A percentile compares a stretch with the other conserved stretches of the same genome.
Evolutionary conservation across 2,797 vertebrate species (phyloP).

Genomic region (Sarcoramphus papa): DNA sequence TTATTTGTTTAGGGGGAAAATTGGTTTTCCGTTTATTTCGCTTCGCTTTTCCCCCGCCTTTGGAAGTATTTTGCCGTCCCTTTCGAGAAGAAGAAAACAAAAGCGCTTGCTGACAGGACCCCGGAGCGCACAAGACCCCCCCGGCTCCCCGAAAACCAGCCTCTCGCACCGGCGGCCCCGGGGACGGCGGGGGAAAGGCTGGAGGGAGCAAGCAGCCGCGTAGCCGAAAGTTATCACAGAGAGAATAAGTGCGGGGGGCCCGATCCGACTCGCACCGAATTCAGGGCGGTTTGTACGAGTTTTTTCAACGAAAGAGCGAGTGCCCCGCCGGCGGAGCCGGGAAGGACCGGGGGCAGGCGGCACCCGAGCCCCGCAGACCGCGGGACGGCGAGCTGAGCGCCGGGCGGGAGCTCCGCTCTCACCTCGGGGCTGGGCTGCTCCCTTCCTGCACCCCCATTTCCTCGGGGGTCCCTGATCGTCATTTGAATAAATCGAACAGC

Average conservation of each 20-base stretch:
- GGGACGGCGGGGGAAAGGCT: not conserved
- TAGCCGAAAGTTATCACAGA: not conserved
- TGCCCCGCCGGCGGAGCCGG: not conserved
- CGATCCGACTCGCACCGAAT: too few species aligned
- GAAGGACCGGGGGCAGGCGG: not conserved
- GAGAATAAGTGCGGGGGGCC: accelerated
- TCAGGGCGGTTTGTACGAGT: not conserved
- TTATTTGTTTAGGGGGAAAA: not conserved
- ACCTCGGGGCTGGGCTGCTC: not conserved
- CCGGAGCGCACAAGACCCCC: not conserved
- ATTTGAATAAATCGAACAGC: not conserved
- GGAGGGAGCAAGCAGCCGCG: not conserved
- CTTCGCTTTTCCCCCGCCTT: not conserved
- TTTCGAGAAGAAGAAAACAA: not conserved
- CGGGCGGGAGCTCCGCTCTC: not conserved
- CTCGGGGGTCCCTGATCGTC: not conserved
- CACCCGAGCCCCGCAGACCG: not conserved
- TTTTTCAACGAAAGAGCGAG: not conserved
- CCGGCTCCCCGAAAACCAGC: not conserved
- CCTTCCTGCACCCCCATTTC: not conserved
- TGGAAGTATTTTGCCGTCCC: not conserved
- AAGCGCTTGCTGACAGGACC: not conserved
- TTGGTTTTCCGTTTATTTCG: not conserved
- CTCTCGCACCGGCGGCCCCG: not conserved
- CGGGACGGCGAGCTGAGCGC: not conserved